These are phyloP conservation scores for Odontamblyopus rebecca DNA, from an alignment of 2,797 vertebrate genomes.

Conservation along the genomic window DNA sequence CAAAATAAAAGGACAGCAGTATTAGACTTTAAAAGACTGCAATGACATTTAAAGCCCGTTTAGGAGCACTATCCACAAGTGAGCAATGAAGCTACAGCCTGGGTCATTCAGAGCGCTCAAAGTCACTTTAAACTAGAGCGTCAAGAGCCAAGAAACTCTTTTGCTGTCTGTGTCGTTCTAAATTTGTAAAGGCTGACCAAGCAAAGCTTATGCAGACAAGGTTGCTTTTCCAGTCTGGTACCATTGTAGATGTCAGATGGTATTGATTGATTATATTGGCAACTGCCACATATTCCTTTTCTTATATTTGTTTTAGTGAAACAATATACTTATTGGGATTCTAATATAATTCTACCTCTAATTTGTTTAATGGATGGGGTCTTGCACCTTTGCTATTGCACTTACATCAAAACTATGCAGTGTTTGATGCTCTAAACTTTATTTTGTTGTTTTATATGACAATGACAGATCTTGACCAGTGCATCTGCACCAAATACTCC, in stretches of 20 bases:
- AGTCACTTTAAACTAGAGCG: constrained; percentile 7
- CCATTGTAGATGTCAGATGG: background rate
- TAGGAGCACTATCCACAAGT: constrained; percentile 18
- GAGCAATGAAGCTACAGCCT: constrained; percentile 13
- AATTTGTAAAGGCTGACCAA: constrained; percentile 29
- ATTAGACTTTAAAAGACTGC: constrained; percentile 23
- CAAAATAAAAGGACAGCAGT: constrained; percentile 17
- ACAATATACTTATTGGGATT: too few species aligned
- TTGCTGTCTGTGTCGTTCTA: constrained; percentile 6
- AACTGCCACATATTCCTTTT: background rate
- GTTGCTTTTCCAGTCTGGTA: constrained; percentile 20
- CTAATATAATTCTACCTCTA: background rate
- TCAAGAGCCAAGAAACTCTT: constrained; percentile 21
- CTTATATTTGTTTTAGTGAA: background rate
- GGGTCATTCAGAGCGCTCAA: constrained; percentile 20
- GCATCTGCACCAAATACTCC: background rate
- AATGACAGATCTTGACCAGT: background rate
- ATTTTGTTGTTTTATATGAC: too few species aligned
- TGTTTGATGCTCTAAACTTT: too few species aligned
- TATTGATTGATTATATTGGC: background rate
- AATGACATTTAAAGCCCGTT: constrained; percentile 30
- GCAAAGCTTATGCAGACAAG: constrained; percentile 23
- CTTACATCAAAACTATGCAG: too few species aligned
- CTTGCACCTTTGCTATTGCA: too few species aligned
- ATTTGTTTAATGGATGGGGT: background rate